Conservation (phyloP, 2,113 vertebrate species). For the Pan troglodytes region NHGRI_mPanTro3-v2.1_pri NC_086015.1:155591501-155592000, state of each 20-base stretch:
- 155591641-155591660: background rate
- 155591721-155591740: background rate
- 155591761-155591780: background rate
- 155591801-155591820: background rate
- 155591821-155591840: background rate
- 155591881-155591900: background rate
- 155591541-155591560: background rate
- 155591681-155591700: background rate
- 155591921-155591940: background rate
- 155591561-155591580: background rate
- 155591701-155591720: background rate
- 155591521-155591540: background rate
- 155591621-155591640: background rate
- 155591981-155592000: background rate
- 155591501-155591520: background rate
- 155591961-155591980: background rate
- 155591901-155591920: background rate
- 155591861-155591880: background rate
- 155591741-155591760: background rate
- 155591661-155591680: background rate
- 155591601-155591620: background rate
- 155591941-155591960: background rate
- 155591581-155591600: background rate
- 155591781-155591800: background rate
- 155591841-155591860: background rate